Percentiles rank a stretch among this genome's conserved stretches.
Conservation (phyloP, 2,113 vertebrate species). For the Azemiops feae region DNA sequence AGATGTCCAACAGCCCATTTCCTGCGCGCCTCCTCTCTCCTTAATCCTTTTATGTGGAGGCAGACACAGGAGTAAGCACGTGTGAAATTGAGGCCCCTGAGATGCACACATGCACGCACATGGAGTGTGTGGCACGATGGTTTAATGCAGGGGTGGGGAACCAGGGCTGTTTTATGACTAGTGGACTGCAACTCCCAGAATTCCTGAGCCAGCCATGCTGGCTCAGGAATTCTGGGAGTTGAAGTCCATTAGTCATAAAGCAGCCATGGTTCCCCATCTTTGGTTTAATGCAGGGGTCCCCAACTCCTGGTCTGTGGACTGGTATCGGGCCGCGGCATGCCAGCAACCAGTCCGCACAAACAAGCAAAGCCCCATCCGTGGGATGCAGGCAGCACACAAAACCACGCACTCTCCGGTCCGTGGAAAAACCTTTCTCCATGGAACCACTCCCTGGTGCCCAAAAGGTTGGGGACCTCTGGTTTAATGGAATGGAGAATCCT, state of each 20-base stretch:
- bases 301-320: no score
- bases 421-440: no score
- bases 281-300: no score
- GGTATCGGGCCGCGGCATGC: no score
- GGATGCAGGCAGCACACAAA: no score
- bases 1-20: slow-evolving; percentile 93
- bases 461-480: slow-evolving; percentile 20
- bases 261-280: no score
- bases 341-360: no score
- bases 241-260: no score
- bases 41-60: slow-evolving; percentile 96
- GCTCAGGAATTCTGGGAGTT: no score
- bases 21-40: slow-evolving; percentile 86
- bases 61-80: slow-evolving; percentile 97
- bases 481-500: slow-evolving; percentile 70
- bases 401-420: no score
- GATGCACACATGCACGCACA: slow-evolving; percentile 64
- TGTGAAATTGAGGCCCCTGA: slow-evolving; percentile 98
- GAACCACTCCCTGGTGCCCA: no score
- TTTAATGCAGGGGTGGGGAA: slow-evolving; percentile 59
- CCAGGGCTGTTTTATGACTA: neutral
- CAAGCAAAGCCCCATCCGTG: no score
- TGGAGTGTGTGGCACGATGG: slow-evolving; percentile 30
- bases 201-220: neutral
- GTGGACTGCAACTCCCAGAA: neutral